phyloP scores from a whole-genome alignment of 2,113 vertebrate genomes.

The Chloropsis cyanopogon region DNA sequence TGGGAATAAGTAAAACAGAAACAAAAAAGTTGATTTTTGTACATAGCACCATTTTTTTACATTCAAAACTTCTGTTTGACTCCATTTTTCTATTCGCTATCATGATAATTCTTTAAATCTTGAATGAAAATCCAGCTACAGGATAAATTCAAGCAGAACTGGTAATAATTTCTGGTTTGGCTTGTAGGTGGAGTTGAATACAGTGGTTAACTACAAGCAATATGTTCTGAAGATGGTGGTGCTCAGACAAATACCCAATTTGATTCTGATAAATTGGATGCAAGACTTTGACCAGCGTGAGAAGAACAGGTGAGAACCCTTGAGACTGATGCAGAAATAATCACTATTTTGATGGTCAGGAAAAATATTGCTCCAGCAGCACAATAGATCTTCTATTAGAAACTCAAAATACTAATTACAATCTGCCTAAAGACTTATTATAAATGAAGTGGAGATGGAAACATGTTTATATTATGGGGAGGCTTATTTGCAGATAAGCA shows the following conservation, averaged over 20 bases:
- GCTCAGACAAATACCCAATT: background rate
- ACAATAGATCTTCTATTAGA: conserved; percentile 11
- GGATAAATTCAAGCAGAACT: background rate
- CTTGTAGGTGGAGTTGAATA: conserved; percentile 9
- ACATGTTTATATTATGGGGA: conserved; percentile 44
- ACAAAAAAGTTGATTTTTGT: background rate
- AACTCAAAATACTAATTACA: conserved; percentile 56
- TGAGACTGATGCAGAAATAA: conserved; percentile 26
- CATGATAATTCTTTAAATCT: background rate
- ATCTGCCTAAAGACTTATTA: conserved; percentile 51
- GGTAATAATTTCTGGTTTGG: conserved; percentile 25
- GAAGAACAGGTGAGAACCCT: conserved; percentile 55
- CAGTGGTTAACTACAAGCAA: background rate
- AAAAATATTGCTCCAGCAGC: background rate
- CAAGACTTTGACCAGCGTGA: background rate
- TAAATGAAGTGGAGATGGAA: conserved; percentile 52
- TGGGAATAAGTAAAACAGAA: conserved; percentile 39
- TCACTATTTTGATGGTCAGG: conserved; percentile 18
- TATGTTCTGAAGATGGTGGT: background rate
- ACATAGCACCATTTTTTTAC: background rate
- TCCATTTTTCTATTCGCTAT: background rate
- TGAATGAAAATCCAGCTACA: background rate
- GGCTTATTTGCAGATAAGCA: conserved; percentile 41
- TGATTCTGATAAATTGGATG: conserved; percentile 3
- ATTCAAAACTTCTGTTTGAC: background rate